These are phyloP conservation scores for Noctua pronuba DNA, from an alignment of 2,888 invertebrate genomes.

Conservation along the genomic window DNA sequence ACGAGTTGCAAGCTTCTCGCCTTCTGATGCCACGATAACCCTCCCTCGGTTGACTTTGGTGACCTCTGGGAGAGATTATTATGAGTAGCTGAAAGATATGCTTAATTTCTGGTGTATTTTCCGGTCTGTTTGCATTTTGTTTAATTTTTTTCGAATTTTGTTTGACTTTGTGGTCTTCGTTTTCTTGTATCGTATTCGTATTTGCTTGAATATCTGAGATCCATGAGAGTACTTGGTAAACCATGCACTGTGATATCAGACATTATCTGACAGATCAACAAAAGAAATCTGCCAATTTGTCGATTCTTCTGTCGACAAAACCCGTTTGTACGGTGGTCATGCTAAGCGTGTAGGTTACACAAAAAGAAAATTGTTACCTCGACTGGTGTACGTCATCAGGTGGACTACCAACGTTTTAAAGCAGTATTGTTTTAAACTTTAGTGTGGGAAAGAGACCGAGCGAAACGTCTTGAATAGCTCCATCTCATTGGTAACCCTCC, in stretches of 20 bases:
- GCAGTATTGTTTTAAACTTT: not conserved
- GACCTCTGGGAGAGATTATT: conserved; percentile 32
- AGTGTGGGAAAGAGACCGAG: not conserved
- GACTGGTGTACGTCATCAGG: too few relatives aligned
- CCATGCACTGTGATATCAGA: too few relatives aligned
- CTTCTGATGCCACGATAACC: conserved; percentile 47
- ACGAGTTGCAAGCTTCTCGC: conserved; percentile 47
- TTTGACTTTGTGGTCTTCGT: not conserved
- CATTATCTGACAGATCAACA: too few relatives aligned
- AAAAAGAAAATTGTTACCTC: not conserved
- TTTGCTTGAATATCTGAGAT: not conserved
- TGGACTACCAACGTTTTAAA: not conserved
- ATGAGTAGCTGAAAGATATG: conserved; percentile 20
- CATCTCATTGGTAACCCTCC: not conserved
- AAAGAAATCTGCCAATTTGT: too few relatives aligned
- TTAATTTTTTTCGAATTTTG: not conserved
- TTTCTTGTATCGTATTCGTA: not conserved
- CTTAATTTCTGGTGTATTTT: conserved; percentile 26
- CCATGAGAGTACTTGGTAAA: not conserved
- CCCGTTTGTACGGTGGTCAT: too few relatives aligned
- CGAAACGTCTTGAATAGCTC: not conserved
- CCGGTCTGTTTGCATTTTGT: not conserved
- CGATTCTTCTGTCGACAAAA: too few relatives aligned
- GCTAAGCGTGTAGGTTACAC: not conserved
- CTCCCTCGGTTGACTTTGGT: conserved; percentile 38